A percentile compares a stretch with the other conserved stretches of the same genome.
phyloP scores from a whole-genome alignment of 2,113 vertebrate species.

The Pachycephala philippinensis region DNA sequence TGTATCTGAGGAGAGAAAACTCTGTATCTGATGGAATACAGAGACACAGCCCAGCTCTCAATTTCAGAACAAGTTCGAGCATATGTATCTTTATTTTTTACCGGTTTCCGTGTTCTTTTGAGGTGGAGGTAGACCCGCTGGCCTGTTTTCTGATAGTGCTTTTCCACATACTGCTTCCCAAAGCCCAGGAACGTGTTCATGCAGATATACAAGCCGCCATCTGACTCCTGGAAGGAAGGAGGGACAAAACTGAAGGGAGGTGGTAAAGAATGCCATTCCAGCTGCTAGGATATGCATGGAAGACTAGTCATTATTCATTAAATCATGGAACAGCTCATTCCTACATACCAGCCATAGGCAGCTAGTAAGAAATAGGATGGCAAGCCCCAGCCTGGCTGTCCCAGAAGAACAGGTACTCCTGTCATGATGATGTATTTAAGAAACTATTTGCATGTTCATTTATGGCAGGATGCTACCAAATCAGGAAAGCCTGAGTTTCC shows the following conservation, averaged over 20 bases:
- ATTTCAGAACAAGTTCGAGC: not conserved
- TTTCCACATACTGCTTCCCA: conserved; percentile 90
- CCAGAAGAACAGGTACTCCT: not conserved
- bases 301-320: not conserved
- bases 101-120: conserved; percentile 84
- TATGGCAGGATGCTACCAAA: not conserved
- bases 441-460: not conserved
- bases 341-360: not conserved
- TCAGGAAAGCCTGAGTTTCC: not conserved
- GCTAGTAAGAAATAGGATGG: not conserved
- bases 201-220: conserved; percentile 94
- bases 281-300: not conserved
- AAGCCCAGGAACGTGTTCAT: conserved; percentile 98
- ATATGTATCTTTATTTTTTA: not conserved
- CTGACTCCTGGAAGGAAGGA: conserved; percentile 82
- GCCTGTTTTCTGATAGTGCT: conserved; percentile 85
- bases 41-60: not conserved
- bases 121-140: conserved; percentile 94
- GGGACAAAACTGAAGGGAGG: not conserved
- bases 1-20: not conserved
- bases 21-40: not conserved
- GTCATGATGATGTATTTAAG: not conserved
- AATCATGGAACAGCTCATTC: not conserved
- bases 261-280: not conserved
- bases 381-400: not conserved